Conservation (phyloP, 2,888 invertebrate genomes). For the Meliscaeva auricollis region DNA sequence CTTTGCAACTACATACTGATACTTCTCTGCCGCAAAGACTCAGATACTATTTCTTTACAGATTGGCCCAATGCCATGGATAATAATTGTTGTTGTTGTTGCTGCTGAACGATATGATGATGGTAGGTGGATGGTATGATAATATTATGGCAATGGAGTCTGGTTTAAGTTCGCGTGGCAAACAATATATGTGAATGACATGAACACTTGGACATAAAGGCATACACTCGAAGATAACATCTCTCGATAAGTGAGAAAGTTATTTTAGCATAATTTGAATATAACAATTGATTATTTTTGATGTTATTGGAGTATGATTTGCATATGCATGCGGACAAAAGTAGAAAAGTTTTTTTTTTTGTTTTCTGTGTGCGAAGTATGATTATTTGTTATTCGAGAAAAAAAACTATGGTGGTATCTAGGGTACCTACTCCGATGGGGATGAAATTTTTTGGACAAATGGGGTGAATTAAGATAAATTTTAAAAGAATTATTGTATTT, state of each 20-base stretch:
- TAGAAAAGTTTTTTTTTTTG: background rate
- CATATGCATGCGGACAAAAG: background rate
- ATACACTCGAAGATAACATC: conserved; percentile 3
- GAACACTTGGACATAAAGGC: conserved; percentile 9
- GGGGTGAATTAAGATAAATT: too few species aligned
- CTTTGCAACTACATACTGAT: conserved; percentile 22
- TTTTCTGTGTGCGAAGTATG: background rate
- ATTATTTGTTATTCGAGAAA: too few species aligned
- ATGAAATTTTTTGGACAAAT: too few species aligned
- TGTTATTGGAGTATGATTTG: conserved; percentile 29
- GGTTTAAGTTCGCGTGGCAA: conserved; percentile 26
- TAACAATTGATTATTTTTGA: conserved; percentile 42
- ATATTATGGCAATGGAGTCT: conserved; percentile 29
- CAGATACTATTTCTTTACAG: background rate
- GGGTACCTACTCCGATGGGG: too few species aligned
- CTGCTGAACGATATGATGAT: conserved; percentile 10
- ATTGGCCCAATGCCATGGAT: conserved; percentile 69
- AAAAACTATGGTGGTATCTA: too few species aligned
- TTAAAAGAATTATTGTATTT: too few species aligned
- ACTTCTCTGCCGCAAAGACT: conserved; percentile 18
- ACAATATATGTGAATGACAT: conserved; percentile 39
- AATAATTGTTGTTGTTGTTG: conserved; percentile 33
- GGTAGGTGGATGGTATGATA: conserved; percentile 50
- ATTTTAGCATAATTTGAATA: conserved; percentile 63
- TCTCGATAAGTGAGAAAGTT: conserved; percentile 68